Conservation (phyloP, 2,113 vertebrate genomes). For the Tamias sibiricus region DNA sequence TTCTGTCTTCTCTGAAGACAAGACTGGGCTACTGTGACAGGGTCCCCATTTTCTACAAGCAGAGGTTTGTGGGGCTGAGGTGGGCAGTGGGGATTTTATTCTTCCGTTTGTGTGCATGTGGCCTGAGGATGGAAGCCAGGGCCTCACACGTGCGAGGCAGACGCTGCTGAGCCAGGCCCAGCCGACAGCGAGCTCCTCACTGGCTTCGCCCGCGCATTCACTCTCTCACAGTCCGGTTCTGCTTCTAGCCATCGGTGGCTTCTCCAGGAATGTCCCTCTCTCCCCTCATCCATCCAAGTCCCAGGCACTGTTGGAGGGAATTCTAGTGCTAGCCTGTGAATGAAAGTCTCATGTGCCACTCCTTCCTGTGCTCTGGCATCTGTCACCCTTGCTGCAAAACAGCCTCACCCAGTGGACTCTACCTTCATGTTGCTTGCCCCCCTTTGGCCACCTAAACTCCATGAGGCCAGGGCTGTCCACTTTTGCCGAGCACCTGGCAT, state of each 20-base stretch:
- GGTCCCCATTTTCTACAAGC: not conserved
- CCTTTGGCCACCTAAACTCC: not conserved
- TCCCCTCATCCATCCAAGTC: not conserved
- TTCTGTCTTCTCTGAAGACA: not conserved
- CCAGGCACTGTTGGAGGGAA: not conserved
- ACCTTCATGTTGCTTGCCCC: not conserved
- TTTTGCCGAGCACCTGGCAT: not conserved
- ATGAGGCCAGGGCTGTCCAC: fast-evolving
- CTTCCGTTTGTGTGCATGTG: not conserved
- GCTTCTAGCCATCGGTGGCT: not conserved
- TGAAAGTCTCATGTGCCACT: not conserved
- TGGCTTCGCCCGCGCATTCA: not conserved
- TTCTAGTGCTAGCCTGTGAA: not conserved
- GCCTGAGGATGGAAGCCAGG: not conserved
- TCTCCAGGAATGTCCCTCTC: not conserved
- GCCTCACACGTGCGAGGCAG: not conserved
- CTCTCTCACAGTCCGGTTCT: not conserved
- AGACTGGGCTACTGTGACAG: not conserved
- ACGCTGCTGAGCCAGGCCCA: not conserved
- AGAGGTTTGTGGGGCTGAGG: too few species aligned
- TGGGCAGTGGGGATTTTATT: not conserved
- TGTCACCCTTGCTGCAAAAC: not conserved
- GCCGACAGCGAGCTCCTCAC: not conserved
- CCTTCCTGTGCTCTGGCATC: not conserved
- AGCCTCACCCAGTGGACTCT: not conserved